These are phyloP conservation scores for Odontocolon sp. DNA, from an alignment of 2,888 invertebrate species.

Conservation along the genomic window DNA sequence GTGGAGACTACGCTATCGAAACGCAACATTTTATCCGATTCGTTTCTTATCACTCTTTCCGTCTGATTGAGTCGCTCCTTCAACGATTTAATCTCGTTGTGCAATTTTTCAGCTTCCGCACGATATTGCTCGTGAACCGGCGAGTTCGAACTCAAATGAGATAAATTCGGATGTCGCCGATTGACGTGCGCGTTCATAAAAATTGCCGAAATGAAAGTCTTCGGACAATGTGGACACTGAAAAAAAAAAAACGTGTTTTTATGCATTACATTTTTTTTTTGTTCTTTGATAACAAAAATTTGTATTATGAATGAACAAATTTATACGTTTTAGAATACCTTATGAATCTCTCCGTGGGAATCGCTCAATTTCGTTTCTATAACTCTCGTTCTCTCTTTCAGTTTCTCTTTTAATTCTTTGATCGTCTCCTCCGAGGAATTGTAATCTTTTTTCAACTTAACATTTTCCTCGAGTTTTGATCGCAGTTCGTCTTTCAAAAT, in stretches of 20 bases:
- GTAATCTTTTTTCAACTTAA: conserved; percentile 82
- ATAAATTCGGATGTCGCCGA: conserved; percentile 82
- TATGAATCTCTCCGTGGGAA: conserved; percentile 76
- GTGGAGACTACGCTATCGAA: conserved; percentile 44
- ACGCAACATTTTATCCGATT: conserved; percentile 67
- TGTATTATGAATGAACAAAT: too few species aligned
- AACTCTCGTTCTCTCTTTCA: conserved; percentile 75
- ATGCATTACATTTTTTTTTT: not conserved
- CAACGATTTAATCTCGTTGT: conserved; percentile 85
- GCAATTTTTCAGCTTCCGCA: conserved; percentile 85
- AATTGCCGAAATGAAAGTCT: conserved; percentile 85
- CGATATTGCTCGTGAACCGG: conserved; percentile 80
- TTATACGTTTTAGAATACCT: conserved; percentile 71
- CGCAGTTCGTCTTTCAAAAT: conserved; percentile 85
- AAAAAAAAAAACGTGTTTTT: conserved; percentile 70
- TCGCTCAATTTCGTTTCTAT: conserved; percentile 72
- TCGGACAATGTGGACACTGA: conserved; percentile 86
- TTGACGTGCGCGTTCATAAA: conserved; percentile 85
- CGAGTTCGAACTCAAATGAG: conserved; percentile 64
- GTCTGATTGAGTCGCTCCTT: conserved; percentile 85
- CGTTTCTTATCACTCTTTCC: conserved; percentile 82
- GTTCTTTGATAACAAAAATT: not conserved
- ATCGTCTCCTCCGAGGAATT: conserved; percentile 82
- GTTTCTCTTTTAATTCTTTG: conserved; percentile 82
- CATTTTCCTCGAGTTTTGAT: conserved; percentile 82